phyloP scores from a whole-genome alignment of 2,797 vertebrate species.

The Scyliorhinus canicula region DNA sequence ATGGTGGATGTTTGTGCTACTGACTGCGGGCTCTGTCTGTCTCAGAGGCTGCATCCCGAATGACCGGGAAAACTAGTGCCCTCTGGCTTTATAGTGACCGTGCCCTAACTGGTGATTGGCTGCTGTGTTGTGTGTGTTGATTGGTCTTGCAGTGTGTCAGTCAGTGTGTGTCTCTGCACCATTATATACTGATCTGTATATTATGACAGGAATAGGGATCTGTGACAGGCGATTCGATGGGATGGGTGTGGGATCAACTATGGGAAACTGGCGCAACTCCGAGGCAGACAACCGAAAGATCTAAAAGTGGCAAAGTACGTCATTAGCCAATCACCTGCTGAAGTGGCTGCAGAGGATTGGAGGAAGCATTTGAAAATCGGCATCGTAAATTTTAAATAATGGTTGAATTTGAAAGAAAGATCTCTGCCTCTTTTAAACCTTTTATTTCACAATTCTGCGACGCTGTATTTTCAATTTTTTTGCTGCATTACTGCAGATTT shows the following conservation, averaged over 20 bases:
- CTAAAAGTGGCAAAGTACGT: neutral
- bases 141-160: too few relatives aligned
- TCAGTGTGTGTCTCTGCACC: too few relatives aligned
- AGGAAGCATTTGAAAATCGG: neutral
- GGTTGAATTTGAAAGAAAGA: neutral
- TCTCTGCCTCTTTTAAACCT: neutral
- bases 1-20: too few relatives aligned
- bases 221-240: neutral
- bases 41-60: too few relatives aligned
- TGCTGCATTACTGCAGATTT: neutral
- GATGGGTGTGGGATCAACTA: neutral
- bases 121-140: too few relatives aligned
- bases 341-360: neutral
- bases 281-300: neutral
- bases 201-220: neutral
- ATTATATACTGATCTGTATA: too few relatives aligned
- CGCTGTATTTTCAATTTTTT: neutral
- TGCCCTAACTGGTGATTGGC: too few relatives aligned
- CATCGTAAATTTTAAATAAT: neutral
- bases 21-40: too few relatives aligned
- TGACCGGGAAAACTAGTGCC: too few relatives aligned
- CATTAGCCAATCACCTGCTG: neutral
- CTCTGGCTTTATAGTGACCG: too few relatives aligned
- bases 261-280: neutral
- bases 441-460: neutral